These are phyloP conservation scores for Euphydryas editha DNA, from an alignment of 2,888 invertebrate species.

Conservation along the genomic window DNA sequence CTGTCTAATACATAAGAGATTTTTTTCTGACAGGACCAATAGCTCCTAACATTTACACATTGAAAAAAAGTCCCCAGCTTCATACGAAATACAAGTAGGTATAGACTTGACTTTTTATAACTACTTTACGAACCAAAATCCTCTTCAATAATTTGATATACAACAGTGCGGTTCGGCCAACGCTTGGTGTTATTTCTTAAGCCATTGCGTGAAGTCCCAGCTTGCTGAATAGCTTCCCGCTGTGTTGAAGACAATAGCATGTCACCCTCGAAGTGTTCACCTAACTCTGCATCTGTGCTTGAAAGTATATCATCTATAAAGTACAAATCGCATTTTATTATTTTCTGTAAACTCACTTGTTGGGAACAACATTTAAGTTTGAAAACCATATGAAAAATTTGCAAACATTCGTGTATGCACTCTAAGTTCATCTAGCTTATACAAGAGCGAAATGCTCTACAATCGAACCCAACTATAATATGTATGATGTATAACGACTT, in stretches of 20 bases:
- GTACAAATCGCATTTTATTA: neutral
- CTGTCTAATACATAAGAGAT: neutral
- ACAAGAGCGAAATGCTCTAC: too few relatives aligned
- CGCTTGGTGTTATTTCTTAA: conserved; percentile 64
- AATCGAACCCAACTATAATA: too few relatives aligned
- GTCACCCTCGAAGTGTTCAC: conserved; percentile 79
- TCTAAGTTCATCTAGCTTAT: too few relatives aligned
- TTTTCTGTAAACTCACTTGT: too few relatives aligned
- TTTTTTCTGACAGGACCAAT: neutral
- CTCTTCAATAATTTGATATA: conserved; percentile 68
- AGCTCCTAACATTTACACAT: too few relatives aligned
- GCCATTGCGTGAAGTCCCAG: conserved; percentile 66
- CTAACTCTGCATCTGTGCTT: conserved; percentile 57
- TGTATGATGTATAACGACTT: too few relatives aligned
- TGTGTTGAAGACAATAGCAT: conserved; percentile 68
- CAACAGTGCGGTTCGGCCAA: conserved; percentile 76
- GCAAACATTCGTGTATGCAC: too few relatives aligned
- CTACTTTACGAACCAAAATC: conserved; percentile 69
- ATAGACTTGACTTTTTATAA: neutral
- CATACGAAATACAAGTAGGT: neutral
- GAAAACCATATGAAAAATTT: too few relatives aligned
- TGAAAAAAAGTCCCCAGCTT: too few relatives aligned
- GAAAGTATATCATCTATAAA: conserved; percentile 18
- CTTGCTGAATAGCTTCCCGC: conserved; percentile 53
- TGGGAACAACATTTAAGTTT: too few relatives aligned